Evolutionary conservation across 1,140 invertebrate species (phyloP).

Genomic region (Drosophila biarmipes): DNA sequence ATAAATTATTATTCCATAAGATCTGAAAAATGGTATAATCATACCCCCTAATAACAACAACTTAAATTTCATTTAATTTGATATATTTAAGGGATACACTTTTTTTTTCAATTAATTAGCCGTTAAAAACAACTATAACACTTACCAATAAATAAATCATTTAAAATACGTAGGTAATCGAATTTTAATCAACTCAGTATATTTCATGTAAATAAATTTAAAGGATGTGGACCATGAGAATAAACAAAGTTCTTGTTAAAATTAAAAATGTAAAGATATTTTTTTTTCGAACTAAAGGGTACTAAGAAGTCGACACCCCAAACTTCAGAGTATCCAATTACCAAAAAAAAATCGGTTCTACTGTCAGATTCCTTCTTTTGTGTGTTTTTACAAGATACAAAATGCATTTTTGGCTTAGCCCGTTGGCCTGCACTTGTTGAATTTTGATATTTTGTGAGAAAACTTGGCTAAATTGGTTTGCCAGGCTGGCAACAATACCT

Average conservation of each 20-base stretch:
- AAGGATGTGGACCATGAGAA: too few species aligned
- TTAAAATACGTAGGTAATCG: too few species aligned
- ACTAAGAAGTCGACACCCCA: neutral
- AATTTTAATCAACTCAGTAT: too few species aligned
- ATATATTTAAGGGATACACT: too few species aligned
- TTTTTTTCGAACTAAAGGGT: neutral
- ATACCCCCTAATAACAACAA: too few species aligned
- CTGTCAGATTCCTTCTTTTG: conserved; percentile 10
- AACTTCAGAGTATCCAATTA: conserved; percentile 9
- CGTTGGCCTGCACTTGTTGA: conserved; percentile 16
- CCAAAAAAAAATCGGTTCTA: conserved; percentile 3
- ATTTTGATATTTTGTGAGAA: conserved; percentile 36
- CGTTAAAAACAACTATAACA: too few species aligned
- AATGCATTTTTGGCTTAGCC: conserved; percentile 12
- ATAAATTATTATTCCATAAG: too few species aligned
- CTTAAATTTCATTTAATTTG: too few species aligned
- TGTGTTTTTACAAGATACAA: conserved; percentile 1
- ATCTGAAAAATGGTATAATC: too few species aligned
- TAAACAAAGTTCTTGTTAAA: neutral
- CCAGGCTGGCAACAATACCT: conserved; percentile 3
- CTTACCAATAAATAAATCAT: too few species aligned
- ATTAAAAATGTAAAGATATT: neutral
- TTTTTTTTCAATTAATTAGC: too few species aligned
- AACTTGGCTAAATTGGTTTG: conserved; percentile 38
- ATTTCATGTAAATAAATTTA: too few species aligned